Conservation (phyloP, 2,888 invertebrate genomes). For the Chrysolina americana region DNA sequence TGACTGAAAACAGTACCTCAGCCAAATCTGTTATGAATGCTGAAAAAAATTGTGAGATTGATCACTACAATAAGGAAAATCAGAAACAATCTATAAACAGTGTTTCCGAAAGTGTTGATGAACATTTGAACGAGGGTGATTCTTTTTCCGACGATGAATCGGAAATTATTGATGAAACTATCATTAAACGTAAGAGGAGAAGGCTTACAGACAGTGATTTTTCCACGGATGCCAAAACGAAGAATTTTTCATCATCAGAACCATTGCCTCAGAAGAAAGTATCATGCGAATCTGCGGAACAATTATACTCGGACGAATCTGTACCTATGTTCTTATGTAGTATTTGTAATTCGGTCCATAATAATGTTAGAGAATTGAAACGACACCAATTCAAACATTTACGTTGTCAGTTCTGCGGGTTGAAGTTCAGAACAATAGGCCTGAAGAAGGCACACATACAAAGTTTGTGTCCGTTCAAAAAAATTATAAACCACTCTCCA, state of each 20-base stretch:
- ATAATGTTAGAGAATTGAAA: constrained; percentile 47
- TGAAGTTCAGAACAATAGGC: constrained; percentile 48
- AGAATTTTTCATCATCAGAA: neutral
- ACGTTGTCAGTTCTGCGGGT: constrained; percentile 56
- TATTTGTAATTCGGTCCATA: constrained; percentile 53
- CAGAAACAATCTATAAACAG: neutral
- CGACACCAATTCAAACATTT: constrained; percentile 52
- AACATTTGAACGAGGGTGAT: neutral
- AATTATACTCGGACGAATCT: constrained; percentile 12
- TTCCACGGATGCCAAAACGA: neutral
- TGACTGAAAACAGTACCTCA: neutral
- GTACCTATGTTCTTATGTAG: constrained; percentile 48
- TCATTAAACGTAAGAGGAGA: constrained; percentile 8
- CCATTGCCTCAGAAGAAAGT: neutral
- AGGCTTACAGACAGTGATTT: constrained; percentile 22
- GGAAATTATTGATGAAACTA: neutral
- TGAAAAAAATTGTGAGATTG: neutral
- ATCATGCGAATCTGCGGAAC: neutral
- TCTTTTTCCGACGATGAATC: neutral
- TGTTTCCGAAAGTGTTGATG: neutral
- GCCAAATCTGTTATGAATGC: neutral
- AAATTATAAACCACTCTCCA: constrained; percentile 47
- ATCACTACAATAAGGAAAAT: neutral
- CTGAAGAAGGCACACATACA: constrained; percentile 50
- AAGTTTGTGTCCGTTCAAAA: constrained; percentile 50